Evolutionary conservation across 2,888 invertebrate species (phyloP).

Genomic region (Cylloceria caligata): DNA sequence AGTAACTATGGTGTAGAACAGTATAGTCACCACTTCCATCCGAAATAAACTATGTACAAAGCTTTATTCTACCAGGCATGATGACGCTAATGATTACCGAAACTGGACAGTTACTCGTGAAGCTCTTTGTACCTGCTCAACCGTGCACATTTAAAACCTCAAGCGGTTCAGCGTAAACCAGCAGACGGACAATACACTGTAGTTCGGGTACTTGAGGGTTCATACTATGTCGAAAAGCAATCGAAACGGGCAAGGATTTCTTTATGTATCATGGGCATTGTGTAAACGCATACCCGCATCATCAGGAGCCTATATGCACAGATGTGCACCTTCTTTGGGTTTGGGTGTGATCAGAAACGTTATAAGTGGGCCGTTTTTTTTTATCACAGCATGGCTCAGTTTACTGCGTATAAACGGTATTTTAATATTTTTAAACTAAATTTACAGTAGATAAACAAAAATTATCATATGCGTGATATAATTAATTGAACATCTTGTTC

Average conservation of each 20-base stretch:
- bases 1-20: not conserved
- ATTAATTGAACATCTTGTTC: too few relatives aligned
- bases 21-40: not conserved
- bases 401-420: not conserved
- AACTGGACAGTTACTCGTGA: conserved; percentile 16
- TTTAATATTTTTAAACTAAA: not conserved
- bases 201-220: conserved; percentile 38
- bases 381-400: not conserved
- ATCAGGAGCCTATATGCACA: conserved; percentile 71
- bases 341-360: conserved; percentile 10
- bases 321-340: conserved; percentile 66
- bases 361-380: conserved; percentile 24
- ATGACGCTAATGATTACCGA: conserved; percentile 19
- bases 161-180: not conserved
- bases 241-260: conserved; percentile 45
- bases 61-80: not conserved
- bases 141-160: conserved; percentile 23
- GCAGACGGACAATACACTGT: conserved; percentile 26
- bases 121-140: conserved; percentile 31
- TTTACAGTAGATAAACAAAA: not conserved
- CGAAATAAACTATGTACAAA: not conserved
- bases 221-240: conserved; percentile 39
- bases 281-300: conserved; percentile 72
- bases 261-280: not conserved
- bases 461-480: not conserved